A percentile compares a stretch with the other conserved stretches of the same genome.
Conservation (phyloP, 2,888 invertebrate genomes). For the Tipula lateralis region DNA sequence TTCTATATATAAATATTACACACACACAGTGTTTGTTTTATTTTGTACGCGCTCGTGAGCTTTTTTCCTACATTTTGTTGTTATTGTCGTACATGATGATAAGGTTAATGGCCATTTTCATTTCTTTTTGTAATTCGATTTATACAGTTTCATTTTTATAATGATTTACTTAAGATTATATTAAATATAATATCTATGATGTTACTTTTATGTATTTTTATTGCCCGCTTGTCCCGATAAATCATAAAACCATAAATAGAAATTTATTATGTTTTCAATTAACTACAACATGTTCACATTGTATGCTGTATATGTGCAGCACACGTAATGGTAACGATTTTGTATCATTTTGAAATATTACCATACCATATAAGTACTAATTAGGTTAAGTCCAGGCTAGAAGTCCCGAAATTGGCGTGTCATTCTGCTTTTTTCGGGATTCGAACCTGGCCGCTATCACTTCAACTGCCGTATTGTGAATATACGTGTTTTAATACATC, state of each 20-base stretch:
- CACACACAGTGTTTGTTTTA: background rate
- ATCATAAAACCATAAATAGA: slow-evolving; percentile 9
- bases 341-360: background rate
- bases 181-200: no score
- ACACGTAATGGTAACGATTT: background rate
- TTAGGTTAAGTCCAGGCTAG: no score
- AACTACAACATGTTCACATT: background rate
- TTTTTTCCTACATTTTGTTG: background rate
- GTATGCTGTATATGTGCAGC: no score
- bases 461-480: no score
- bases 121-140: background rate
- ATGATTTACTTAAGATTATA: background rate
- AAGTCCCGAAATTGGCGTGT: no score
- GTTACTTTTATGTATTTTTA: background rate
- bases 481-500: no score
- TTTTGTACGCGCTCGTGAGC: background rate
- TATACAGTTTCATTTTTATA: background rate
- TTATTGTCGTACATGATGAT: background rate
- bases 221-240: background rate
- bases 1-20: background rate
- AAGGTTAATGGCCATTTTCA: background rate
- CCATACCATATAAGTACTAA: no score
- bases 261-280: background rate
- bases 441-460: no score
- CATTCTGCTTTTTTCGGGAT: no score